Base-by-base conservation (phyloP, 1,140 invertebrate species). In the Magallana ariakensis region DNA sequence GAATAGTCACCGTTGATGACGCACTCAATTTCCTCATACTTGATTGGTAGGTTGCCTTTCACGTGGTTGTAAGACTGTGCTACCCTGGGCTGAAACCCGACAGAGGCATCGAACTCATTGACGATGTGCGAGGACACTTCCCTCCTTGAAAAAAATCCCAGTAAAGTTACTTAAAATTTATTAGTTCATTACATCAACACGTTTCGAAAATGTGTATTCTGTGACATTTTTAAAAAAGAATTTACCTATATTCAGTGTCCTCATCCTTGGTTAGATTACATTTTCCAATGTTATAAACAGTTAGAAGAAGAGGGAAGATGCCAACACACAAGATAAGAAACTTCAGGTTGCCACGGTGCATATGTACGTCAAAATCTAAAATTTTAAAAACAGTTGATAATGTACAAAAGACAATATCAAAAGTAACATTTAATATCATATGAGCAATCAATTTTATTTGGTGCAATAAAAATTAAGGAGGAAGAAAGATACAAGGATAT, bases 1-100 rank as follows among this genome's bases (percentile, higher is more conserved):
- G 96, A 96, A 93, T 97, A 98, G 92, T 98, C 97, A 75, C 97
- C 97, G 95, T 99, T 98, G 92, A 99, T 98, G 70, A 96, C 95
- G 94, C 98, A 99, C 89, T 98, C 97, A 87, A 98, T 97, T 92
- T 97, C 97, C 93, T 97, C 96, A 90, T 95, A 95, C 5, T 57
- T 46, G 26, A 85, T n/a, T 80, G 80, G 85, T 11, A 19, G 19
- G 19, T 22, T 82, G 16, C 62, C 54, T 60, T 57, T 82, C 56
- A 60, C 33, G 58, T 86, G 85, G n/a, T 75, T 82, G 19, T 82
- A 85, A 2, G 87, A 81, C 26, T 88, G 84, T 15, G 84, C 85
- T 53, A 80, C 85, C n/a, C 85, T 84, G n/a, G 81, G 87, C 53
- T 85, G 87, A 81, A 88, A 84, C 15, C 87, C 82, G 15, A 84